Base-by-base conservation (phyloP, 2,888 invertebrate species). In the Drosophila vallismaia region DNA sequence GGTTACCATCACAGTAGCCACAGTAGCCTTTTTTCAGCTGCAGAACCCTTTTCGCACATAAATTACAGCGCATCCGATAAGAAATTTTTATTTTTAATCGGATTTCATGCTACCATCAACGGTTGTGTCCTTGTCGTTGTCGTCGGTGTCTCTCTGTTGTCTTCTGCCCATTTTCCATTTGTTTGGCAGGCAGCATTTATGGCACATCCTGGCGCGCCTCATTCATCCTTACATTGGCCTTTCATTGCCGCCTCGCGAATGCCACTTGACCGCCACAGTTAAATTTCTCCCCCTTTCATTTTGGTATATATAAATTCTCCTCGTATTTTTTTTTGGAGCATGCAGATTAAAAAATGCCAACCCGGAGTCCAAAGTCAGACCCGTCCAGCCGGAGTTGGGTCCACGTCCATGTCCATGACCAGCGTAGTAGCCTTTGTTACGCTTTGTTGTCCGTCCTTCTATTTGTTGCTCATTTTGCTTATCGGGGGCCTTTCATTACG, bases 51-150 rank as follows among this genome's bases (percentile, higher is more conserved):
- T 89, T 88, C 86, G 84, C 87, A 88, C 88, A 89, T 88, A 88
- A 89, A 88, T 88, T 89, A 88, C 89, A 78, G 77, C 73, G 78
- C 88, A 88, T 89, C 89, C 89, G 88, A 88, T 88, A 88, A 88
- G 89, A 79, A 64, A 80, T 88, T 89, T 89, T 83, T 89, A 88
- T 86, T 88, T 89, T 89, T 89, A 89, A 88, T 88, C 88, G 88
- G 88, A 88, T 88, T 89, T 89, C 86, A 83, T 88, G 86, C 71
- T 86, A 76, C 84, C 84, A 76, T 86, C 84, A 80, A 70, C 83
- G 88, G 79, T 57, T 50, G 56, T 42, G 40, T 7, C 53, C 31
- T 33, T 40, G 38, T 28, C 46, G 45, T 56, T 45, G 69, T 42
- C 52, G 49, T 46, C 53, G 51, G 40, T 56, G 49, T 19, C 49